Conservation (phyloP, 2,888 invertebrate genomes). For the Scaptomyza tumidula region DNA sequence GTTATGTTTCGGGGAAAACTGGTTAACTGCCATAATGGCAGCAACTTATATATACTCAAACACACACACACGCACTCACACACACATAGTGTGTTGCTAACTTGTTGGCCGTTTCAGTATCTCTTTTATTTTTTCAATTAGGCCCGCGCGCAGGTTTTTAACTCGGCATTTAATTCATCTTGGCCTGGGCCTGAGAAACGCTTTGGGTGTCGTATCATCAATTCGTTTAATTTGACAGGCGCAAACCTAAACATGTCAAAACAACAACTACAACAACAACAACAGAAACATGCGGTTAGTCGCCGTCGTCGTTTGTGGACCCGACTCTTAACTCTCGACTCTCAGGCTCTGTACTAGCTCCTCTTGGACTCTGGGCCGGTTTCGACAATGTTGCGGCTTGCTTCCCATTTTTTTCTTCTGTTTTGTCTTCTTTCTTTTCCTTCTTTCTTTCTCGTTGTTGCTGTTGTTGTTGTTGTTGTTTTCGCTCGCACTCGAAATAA, state of each 20-base stretch:
- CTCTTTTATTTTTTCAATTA: constrained; percentile 63
- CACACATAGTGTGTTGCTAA: constrained; percentile 39
- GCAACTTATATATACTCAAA: constrained; percentile 44
- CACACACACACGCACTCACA: constrained; percentile 17
- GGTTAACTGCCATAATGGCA: constrained; percentile 79
- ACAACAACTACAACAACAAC: constrained; percentile 74
- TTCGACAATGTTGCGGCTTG: constrained; percentile 56
- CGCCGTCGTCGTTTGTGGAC: constrained; percentile 38
- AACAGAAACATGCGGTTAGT: constrained; percentile 77
- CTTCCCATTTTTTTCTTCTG: constrained; percentile 43
- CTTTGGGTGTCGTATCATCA: constrained; percentile 85
- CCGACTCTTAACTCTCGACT: constrained; percentile 29
- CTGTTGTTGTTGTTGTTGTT: constrained; percentile 9
- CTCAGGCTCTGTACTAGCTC: constrained; percentile 28
- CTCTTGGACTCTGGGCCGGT: constrained; percentile 49
- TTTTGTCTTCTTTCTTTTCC: constrained; percentile 1
- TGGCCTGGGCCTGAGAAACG: constrained; percentile 84
- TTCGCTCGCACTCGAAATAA: constrained; percentile 36
- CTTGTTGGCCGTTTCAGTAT: constrained; percentile 64
- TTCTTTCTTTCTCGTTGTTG: constrained; percentile 1
- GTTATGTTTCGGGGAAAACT: constrained; percentile 77
- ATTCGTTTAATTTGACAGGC: constrained; percentile 85
- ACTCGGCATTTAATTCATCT: constrained; percentile 79
- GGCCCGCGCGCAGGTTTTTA: constrained; percentile 75
- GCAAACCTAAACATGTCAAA: constrained; percentile 85